These are phyloP conservation scores for Scaptomyza caliginosa DNA, from an alignment of 2,888 invertebrate species.

Conservation along the genomic window DNA sequence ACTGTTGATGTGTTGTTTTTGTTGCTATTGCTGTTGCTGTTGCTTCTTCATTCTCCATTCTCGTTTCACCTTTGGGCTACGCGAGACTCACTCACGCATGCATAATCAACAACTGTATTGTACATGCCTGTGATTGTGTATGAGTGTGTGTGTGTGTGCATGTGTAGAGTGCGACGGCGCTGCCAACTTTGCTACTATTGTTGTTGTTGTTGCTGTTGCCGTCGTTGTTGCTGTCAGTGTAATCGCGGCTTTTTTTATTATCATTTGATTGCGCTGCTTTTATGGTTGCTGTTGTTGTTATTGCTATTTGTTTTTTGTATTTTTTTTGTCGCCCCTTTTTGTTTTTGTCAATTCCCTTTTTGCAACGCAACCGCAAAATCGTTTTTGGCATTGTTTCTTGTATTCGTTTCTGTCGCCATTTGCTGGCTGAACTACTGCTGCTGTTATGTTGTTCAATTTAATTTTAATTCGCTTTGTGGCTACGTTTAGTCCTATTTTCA, in stretches of 20 bases:
- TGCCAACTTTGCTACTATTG: slow-evolving; percentile 18
- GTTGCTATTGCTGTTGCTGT: slow-evolving; percentile 7
- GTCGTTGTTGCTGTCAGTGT: slow-evolving; percentile 38
- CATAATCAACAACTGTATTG: slow-evolving; percentile 65
- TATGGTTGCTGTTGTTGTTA: slow-evolving; percentile 51
- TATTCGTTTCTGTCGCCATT: slow-evolving; percentile 9
- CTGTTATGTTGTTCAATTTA: slow-evolving; percentile 27
- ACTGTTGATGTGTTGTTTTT: slow-evolving; percentile 17
- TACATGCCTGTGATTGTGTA: slow-evolving; percentile 11
- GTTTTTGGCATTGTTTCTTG: slow-evolving; percentile 33
- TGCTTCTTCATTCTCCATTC: slow-evolving; percentile 48
- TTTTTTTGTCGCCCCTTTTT: slow-evolving; percentile 56
- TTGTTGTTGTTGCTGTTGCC: slow-evolving; percentile 15
- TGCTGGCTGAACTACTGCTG: slow-evolving; percentile 4
- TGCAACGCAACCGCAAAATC: slow-evolving; percentile 38
- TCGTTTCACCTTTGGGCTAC: slow-evolving; percentile 68
- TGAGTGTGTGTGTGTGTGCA: slow-evolving; percentile 15
- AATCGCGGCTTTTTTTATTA: slow-evolving; percentile 76
- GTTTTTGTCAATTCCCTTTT: slow-evolving; percentile 62
- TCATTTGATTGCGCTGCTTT: slow-evolving; percentile 78
- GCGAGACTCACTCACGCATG: slow-evolving; percentile 67
- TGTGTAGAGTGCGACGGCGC: slow-evolving; percentile 24
- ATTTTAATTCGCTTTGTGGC: slow-evolving; percentile 42
- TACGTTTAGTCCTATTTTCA: slow-evolving; percentile 48
- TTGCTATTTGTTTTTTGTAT: slow-evolving; percentile 12